Percentiles rank a stretch among this genome's conserved stretches.
Conservation (phyloP, 2,113 vertebrate genomes). For the Stigmatopora argus region DNA sequence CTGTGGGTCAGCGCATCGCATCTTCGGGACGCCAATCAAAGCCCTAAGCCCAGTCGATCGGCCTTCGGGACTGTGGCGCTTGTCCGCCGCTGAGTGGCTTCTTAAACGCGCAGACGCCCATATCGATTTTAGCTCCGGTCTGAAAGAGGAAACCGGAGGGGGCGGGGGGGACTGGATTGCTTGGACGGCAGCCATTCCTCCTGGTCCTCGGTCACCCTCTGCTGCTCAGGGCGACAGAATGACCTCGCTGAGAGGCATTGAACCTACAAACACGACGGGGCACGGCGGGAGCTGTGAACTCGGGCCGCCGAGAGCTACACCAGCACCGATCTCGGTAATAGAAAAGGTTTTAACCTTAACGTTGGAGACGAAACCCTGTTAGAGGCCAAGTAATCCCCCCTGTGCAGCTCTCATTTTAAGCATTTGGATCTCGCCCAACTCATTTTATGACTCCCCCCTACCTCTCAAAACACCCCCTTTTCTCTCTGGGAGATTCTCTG, state of each 20-base stretch:
- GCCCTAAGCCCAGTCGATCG: conserved; percentile 72
- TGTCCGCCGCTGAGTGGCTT: conserved; percentile 71
- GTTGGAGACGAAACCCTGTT: conserved; percentile 75
- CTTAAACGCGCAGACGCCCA: conserved; percentile 69
- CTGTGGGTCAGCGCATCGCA: conserved; percentile 70
- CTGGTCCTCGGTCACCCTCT: conserved; percentile 66
- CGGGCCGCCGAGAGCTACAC: conserved; percentile 59
- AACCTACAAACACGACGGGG: conserved; percentile 74
- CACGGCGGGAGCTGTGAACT: conserved; percentile 57
- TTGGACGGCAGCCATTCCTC: conserved; percentile 54
- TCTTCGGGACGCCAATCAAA: conserved; percentile 70
- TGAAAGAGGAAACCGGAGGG: conserved; percentile 6
- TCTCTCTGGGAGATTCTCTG: conserved; percentile 20
- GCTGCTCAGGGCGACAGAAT: conserved; percentile 67
- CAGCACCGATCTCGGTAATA: conserved; percentile 71
- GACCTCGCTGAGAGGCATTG: conserved; percentile 68
- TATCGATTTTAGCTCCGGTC: conserved; percentile 72
- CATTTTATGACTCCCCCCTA: conserved; percentile 10
- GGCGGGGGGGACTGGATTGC: background rate
- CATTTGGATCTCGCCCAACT: conserved; percentile 14
- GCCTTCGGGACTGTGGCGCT: conserved; percentile 66
- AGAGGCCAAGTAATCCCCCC: conserved; percentile 72
- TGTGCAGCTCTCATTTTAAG: conserved; percentile 66
- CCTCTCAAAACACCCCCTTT: background rate
- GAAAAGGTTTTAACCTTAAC: conserved; percentile 80